Evolutionary conservation across 1,140 invertebrate species (phyloP), one percentile per base, ranked within the genome.

Genomic region (Musca domestica): DNA sequence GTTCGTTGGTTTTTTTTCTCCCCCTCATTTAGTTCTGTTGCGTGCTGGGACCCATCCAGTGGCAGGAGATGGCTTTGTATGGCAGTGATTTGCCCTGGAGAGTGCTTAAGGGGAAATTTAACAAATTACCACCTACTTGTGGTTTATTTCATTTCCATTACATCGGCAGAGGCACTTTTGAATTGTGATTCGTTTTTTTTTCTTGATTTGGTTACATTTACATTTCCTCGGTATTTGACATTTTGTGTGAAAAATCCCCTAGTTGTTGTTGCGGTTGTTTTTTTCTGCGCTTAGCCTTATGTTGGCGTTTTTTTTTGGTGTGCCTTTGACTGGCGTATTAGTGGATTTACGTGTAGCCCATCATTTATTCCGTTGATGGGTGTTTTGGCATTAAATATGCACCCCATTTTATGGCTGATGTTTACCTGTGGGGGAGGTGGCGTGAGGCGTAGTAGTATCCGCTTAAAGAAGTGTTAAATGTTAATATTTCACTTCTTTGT

Each of bases 111-210:
- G 41, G 20, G 23, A 49, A 64, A 64, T 64, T 64, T 49, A 47
- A 64, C 63, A 64, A 64, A 64, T 64, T 64, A 64, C 63, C 63
- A 64, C 63, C 63, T 49, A 64, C 63, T 64, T 64, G 47, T 25
- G 63, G 41, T 48, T 64, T 48, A 19, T 49, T 47, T 49, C 22
- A 47, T 64, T 25, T 14, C 47, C 22, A 15, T 27, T 25, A 27
- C 6, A 30, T 58, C 25, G 2, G 3, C n/a, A 61, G 34, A 12
- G 34, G 34, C 34, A 61, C 27, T 20, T 61, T 61, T 61, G 56
- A 34, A 61, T 61, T 61, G 56, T 34, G 56, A 61, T 61, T 61
- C 41, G 30, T 41, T 41, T 41, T 41, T 41, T 41, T 30, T 9
- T 30, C 3, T 30, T 41, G 34, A 41, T 41, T 41, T 41, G 34